A percentile compares a stretch with the other conserved stretches of the same genome.
Conservation (phyloP, 2,797 vertebrate genomes). For the Sebastes hubbsi region DNA sequence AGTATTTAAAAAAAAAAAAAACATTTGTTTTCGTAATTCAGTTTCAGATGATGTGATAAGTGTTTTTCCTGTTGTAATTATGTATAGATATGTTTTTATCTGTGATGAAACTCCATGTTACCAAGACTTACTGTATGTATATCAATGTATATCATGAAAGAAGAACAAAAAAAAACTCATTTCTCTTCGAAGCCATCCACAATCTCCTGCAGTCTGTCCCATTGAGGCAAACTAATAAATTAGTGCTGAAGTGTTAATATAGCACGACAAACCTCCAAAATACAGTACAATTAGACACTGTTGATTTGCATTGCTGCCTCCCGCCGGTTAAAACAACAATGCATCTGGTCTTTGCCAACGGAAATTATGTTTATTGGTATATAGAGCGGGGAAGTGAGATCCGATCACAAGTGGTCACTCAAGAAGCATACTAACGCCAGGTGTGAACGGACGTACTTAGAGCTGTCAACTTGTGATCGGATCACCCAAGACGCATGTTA, state of each 20-base stretch:
- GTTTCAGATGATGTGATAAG: constrained; percentile 33
- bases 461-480: accelerated
- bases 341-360: background rate
- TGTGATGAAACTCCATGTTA: background rate
- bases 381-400: background rate
- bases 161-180: background rate
- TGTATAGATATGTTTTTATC: constrained; percentile 23
- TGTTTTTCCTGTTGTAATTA: constrained; percentile 50
- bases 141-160: background rate
- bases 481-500: background rate
- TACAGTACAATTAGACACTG: background rate
- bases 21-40: constrained; percentile 20
- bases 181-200: background rate
- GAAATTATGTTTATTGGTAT: background rate
- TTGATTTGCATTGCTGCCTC: background rate
- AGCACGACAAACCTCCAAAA: background rate
- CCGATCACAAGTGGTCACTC: background rate
- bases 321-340: background rate
- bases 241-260: background rate
- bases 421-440: background rate
- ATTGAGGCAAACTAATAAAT: background rate
- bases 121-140: background rate
- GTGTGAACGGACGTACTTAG: background rate
- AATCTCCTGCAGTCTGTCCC: background rate
- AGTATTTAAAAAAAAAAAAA: constrained; percentile 3